These are phyloP conservation scores for Euura saliciscinereae DNA, from an alignment of 1,140 invertebrate genomes.

Conservation along the genomic window DNA sequence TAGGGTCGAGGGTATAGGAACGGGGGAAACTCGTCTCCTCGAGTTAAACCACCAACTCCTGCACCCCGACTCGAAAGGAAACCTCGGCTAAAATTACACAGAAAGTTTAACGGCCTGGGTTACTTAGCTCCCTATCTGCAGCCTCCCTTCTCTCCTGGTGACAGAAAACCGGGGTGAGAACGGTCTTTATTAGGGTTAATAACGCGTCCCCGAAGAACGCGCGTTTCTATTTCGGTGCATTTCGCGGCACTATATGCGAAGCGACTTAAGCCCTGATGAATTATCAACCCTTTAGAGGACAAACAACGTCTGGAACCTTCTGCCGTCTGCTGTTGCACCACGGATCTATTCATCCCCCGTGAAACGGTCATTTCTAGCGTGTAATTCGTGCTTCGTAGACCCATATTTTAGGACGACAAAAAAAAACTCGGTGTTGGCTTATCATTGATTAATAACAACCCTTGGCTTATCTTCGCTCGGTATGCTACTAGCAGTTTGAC, in stretches of 20 bases:
- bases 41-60: no score
- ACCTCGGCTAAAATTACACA: background rate
- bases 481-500: no score
- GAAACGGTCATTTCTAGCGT: no score
- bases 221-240: background rate
- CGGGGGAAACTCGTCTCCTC: no score
- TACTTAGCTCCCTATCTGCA: background rate
- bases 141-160: background rate
- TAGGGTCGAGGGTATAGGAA: no score
- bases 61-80: background rate
- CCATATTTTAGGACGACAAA: no score
- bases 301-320: background rate
- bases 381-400: no score
- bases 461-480: no score
- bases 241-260: background rate
- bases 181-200: conserved; percentile 1
- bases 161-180: background rate
- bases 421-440: no score
- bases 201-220: background rate
- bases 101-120: conserved; percentile 1
- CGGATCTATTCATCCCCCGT: background rate
- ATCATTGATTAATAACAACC: no score
- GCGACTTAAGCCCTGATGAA: no score
- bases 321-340: background rate
- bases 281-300: no score